phyloP scores from a whole-genome alignment of 2,888 invertebrate genomes.

The Yponomeuta evonymella region DNA sequence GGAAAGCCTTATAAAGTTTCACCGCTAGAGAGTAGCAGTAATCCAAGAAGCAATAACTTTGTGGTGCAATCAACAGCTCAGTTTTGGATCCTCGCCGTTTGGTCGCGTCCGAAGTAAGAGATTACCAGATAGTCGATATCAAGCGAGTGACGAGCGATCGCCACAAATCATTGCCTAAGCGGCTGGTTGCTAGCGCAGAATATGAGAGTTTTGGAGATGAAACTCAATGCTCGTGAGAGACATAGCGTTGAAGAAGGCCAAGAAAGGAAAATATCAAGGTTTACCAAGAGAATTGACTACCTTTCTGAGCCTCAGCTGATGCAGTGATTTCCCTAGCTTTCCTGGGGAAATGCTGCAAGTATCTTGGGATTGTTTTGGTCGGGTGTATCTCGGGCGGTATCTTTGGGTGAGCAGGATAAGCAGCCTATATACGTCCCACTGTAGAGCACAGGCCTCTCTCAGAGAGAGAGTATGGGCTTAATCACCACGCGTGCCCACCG shows the following conservation, averaged over 20 bases:
- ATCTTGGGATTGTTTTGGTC: too few species aligned
- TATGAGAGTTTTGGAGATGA: not conserved
- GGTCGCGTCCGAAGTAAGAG: conserved; percentile 15
- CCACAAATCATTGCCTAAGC: conserved; percentile 17
- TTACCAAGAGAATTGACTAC: too few species aligned
- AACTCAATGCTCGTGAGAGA: not conserved
- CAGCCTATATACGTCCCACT: too few species aligned
- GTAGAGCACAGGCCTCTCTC: too few species aligned
- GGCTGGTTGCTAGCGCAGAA: conserved; percentile 8
- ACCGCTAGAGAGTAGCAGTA: not conserved
- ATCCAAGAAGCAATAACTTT: not conserved
- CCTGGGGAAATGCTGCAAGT: too few species aligned
- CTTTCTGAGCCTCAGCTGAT: too few species aligned
- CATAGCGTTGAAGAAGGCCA: not conserved
- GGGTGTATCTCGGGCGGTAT: too few species aligned
- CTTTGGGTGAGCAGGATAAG: too few species aligned
- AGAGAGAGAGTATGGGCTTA: too few species aligned
- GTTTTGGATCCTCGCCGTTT: not conserved
- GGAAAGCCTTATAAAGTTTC: not conserved
- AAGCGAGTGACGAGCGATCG: conserved; percentile 16
- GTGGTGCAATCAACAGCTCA: not conserved
- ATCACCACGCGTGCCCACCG: too few species aligned
- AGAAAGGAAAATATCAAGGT: too few species aligned
- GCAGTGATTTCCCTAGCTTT: too few species aligned
- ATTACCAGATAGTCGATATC: conserved; percentile 16